A percentile compares a stretch with the other conserved stretches of the same genome.
Conservation (phyloP, 1,140 invertebrate species). For the Bemisia tabaci region DNA sequence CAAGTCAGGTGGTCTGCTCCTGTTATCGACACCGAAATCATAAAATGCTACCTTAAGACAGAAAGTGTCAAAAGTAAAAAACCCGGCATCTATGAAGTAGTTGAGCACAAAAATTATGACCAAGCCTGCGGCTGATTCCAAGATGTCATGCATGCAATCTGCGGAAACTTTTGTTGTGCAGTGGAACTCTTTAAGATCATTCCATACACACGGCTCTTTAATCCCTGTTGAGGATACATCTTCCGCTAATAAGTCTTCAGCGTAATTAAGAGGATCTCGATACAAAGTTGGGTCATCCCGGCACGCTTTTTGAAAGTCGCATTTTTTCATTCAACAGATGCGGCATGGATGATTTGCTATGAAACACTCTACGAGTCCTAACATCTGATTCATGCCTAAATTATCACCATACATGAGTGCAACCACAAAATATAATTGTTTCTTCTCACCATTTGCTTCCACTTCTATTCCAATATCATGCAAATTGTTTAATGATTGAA, state of each 20-base stretch:
- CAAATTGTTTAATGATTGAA: too few species aligned
- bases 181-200: slow-evolving; percentile 12
- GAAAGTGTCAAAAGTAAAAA: too few species aligned
- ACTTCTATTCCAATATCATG: slow-evolving; percentile 8
- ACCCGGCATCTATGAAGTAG: too few species aligned
- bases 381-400: slow-evolving; percentile 17
- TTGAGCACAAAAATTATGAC: too few species aligned
- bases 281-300: slow-evolving; percentile 6
- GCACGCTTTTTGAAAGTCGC: slow-evolving; percentile 7
- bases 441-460: not conserved
- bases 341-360: slow-evolving; percentile 15
- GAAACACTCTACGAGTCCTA: slow-evolving; percentile 19
- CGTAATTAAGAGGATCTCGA: slow-evolving; percentile 13
- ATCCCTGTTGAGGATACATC: slow-evolving; percentile 14
- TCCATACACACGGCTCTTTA: slow-evolving; percentile 17
- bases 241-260: slow-evolving; percentile 7
- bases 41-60: too few species aligned
- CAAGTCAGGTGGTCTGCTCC: too few species aligned
- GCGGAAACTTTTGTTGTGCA: slow-evolving; percentile 5
- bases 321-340: slow-evolving; percentile 14
- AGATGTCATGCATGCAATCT: slow-evolving; percentile 33
- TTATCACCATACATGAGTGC: slow-evolving; percentile 18
- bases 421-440: slow-evolving; percentile 12
- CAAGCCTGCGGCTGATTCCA: too few species aligned
- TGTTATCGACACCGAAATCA: too few species aligned